These are phyloP conservation scores for Oncorhynchus kisutch DNA, from an alignment of 2,113 vertebrate species.

Conservation along the genomic window DNA sequence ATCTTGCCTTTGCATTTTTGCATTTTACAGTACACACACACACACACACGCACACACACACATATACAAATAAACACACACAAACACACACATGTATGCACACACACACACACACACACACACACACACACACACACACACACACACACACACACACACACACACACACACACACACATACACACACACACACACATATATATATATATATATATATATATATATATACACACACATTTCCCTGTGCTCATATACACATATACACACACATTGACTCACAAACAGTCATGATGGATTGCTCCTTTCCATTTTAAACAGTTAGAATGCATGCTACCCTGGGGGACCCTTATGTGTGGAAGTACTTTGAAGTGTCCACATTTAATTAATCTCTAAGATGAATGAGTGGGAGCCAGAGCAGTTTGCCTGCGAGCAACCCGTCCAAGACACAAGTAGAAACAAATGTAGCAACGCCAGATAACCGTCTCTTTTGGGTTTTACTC, in stretches of 20 bases:
- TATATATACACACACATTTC: constrained; percentile 26
- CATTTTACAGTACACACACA: constrained; percentile 4
- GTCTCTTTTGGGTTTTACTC: neutral
- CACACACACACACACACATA: constrained; percentile 6
- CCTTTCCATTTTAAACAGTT: constrained; percentile 67
- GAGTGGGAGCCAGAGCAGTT: constrained; percentile 53
- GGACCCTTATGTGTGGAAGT: constrained; percentile 67
- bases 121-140: constrained; percentile 47
- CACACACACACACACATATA: constrained; percentile 22
- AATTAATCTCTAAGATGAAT: constrained; percentile 74
- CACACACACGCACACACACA: constrained; percentile 53
- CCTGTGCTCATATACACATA: constrained; percentile 5
- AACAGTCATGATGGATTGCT: constrained; percentile 69
- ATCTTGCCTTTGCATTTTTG: neutral
- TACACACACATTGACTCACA: constrained; percentile 50
- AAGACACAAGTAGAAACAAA: constrained; percentile 68
- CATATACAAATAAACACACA: constrained; percentile 32
- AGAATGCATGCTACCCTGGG: constrained; percentile 58
- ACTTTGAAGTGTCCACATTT: constrained; percentile 74
- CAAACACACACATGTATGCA: constrained; percentile 25
- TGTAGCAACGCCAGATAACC: constrained; percentile 69
- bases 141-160: constrained; percentile 54
- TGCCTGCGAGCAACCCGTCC: constrained; percentile 42
- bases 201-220: constrained; percentile 5
- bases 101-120: constrained; percentile 45